Evolutionary conservation across 2,888 invertebrate species (phyloP).

Genomic region (Rugalucina vietnamica): DNA sequence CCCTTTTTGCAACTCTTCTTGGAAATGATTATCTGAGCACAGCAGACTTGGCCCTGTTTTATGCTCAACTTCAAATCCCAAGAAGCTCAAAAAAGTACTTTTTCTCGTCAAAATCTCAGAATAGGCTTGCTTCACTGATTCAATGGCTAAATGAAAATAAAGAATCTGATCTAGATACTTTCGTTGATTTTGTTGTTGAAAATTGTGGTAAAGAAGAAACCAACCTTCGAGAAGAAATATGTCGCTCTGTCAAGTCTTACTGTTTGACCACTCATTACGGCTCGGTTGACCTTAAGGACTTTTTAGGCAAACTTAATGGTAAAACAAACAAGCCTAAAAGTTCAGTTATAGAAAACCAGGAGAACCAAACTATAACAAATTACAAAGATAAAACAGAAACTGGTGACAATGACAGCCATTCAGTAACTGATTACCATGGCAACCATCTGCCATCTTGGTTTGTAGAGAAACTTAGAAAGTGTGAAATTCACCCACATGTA

Average conservation of each 20-base stretch:
- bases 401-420: no score
- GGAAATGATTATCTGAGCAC: slow-evolving; percentile 95
- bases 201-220: slow-evolving; percentile 85
- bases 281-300: slow-evolving; percentile 11
- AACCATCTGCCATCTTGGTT: slow-evolving; percentile 87
- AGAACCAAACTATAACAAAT: background rate
- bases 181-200: slow-evolving; percentile 86
- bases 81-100: slow-evolving; percentile 79
- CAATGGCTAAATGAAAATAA: slow-evolving; percentile 87
- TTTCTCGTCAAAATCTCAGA: slow-evolving; percentile 84
- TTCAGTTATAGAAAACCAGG: background rate
- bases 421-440: slow-evolving; percentile 58
- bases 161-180: background rate
- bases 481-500: slow-evolving; percentile 88
- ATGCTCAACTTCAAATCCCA: slow-evolving; percentile 86
- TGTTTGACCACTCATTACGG: background rate
- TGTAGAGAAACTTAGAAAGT: slow-evolving; percentile 87
- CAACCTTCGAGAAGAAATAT: slow-evolving; percentile 47
- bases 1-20: slow-evolving; percentile 91
- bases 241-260: background rate
- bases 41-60: slow-evolving; percentile 88
- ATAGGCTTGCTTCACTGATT: slow-evolving; percentile 89
- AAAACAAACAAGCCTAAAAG: background rate
- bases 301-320: background rate
- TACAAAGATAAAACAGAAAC: no score